Percentiles rank a stretch among this genome's conserved stretches.
phyloP scores from a whole-genome alignment of 2,888 invertebrate species.

The Trissolcus brochymenae region DNA sequence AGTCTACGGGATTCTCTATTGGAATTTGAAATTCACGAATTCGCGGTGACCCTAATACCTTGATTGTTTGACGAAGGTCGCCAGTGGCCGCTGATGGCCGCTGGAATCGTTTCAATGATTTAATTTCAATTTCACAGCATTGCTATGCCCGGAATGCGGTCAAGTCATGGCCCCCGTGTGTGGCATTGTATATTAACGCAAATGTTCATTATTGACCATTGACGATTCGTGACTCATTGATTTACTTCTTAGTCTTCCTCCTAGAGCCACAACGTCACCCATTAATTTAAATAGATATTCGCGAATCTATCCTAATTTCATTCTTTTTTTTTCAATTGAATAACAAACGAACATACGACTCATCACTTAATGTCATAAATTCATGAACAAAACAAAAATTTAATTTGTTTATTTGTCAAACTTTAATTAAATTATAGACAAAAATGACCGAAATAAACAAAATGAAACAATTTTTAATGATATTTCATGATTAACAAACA shows the following conservation, averaged over 20 bases:
- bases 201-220: too few species aligned
- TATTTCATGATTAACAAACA: not conserved
- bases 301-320: too few species aligned
- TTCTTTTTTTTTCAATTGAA: too few species aligned
- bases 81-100: conserved; percentile 56
- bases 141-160: conserved; percentile 61
- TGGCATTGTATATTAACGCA: not conserved
- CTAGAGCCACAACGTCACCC: not conserved
- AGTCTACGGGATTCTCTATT: too few species aligned
- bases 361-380: too few species aligned
- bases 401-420: too few species aligned
- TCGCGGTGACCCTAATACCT: conserved; percentile 42
- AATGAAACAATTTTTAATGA: not conserved
- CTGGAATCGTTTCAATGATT: conserved; percentile 53
- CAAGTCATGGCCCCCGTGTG: conserved; percentile 43
- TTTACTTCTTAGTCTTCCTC: not conserved
- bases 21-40: not conserved
- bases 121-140: conserved; percentile 58
- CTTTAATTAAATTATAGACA: too few species aligned
- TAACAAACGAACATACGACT: too few species aligned
- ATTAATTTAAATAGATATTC: too few species aligned
- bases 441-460: not conserved
- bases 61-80: conserved; percentile 59
- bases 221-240: conserved; percentile 8
- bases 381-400: too few species aligned